Evolutionary conservation across 2,113 vertebrate species (phyloP).

Genomic region (Colossoma macropomum): DNA sequence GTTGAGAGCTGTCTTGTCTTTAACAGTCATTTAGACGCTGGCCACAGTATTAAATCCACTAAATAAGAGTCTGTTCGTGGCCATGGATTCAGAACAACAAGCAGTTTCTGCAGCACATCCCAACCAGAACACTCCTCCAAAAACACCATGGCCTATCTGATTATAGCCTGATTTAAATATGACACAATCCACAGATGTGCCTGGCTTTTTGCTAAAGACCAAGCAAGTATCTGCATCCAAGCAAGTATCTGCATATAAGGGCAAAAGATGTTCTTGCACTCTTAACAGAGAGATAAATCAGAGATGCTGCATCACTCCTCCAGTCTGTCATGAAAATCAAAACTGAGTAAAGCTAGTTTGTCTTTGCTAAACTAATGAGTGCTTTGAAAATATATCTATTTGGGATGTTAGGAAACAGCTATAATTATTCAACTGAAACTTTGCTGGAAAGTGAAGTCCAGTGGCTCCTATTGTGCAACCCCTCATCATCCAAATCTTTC

Average conservation of each 20-base stretch:
- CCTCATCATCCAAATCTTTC: too few species aligned
- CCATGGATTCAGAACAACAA: neutral
- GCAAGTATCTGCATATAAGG: too few species aligned
- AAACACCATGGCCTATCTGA: neutral
- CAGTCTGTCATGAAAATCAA: neutral
- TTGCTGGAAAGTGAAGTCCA: too few species aligned
- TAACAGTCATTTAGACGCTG: neutral
- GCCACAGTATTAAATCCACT: neutral
- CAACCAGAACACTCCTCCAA: neutral
- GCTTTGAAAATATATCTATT: too few species aligned
- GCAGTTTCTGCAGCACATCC: neutral
- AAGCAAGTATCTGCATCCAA: too few species aligned
- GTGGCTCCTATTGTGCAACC: too few species aligned
- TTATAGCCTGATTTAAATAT: neutral
- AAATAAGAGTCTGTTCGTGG: neutral
- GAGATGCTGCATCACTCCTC: neutral
- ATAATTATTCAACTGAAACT: too few species aligned
- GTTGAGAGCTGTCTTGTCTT: neutral
- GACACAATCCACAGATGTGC: neutral
- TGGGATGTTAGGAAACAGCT: too few species aligned
- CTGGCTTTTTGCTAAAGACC: neutral
- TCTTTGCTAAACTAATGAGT: neutral
- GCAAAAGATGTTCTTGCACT: neutral
- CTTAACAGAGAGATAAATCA: constrained; percentile 4
- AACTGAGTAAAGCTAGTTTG: neutral